Percentiles rank a stretch among this genome's conserved stretches.
phyloP scores from a whole-genome alignment of 2,888 invertebrate genomes.

The Lydus trimaculatus region DNA sequence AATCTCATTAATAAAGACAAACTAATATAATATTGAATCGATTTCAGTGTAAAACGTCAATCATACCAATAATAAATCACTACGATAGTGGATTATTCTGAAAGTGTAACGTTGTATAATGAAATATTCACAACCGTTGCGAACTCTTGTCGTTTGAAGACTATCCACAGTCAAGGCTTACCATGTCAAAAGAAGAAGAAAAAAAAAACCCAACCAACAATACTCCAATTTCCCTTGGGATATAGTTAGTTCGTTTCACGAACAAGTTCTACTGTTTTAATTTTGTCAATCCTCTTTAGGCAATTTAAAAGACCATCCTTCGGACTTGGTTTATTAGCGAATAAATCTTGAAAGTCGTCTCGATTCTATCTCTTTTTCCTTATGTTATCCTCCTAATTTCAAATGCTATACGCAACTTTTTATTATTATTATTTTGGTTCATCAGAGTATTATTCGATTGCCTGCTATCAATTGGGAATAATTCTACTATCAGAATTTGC shows the following conservation, averaged over 20 bases:
- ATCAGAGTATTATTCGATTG: too few relatives aligned
- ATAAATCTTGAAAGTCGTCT: slow-evolving; percentile 50
- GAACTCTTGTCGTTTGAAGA: slow-evolving; percentile 18
- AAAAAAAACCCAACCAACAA: slow-evolving; percentile 25
- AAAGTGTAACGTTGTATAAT: slow-evolving; percentile 25
- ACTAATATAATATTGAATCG: slow-evolving; percentile 16
- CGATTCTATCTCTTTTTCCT: slow-evolving; percentile 18
- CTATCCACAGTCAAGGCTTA: slow-evolving; percentile 17
- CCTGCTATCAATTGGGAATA: not conserved
- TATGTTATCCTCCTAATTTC: slow-evolving; percentile 14
- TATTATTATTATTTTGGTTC: too few relatives aligned
- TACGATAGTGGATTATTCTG: not conserved
- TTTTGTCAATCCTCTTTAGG: slow-evolving; percentile 56
- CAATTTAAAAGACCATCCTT: slow-evolving; percentile 50
- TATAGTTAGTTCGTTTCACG: slow-evolving; percentile 45
- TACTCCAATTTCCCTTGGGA: slow-evolving; percentile 48
- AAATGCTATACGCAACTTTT: too few relatives aligned
- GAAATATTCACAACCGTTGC: slow-evolving; percentile 32
- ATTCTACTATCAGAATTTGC: not conserved
- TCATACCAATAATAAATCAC: slow-evolving; percentile 12
- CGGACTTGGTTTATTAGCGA: slow-evolving; percentile 51
- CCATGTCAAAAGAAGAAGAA: not conserved
- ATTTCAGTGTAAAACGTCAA: not conserved
- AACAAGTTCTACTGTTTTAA: slow-evolving; percentile 49
- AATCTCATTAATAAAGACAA: too few relatives aligned